Evolutionary conservation across 2,888 invertebrate species (phyloP), one percentile per base, ranked within the genome.

Genomic region (Priocnemis perturbator): DNA sequence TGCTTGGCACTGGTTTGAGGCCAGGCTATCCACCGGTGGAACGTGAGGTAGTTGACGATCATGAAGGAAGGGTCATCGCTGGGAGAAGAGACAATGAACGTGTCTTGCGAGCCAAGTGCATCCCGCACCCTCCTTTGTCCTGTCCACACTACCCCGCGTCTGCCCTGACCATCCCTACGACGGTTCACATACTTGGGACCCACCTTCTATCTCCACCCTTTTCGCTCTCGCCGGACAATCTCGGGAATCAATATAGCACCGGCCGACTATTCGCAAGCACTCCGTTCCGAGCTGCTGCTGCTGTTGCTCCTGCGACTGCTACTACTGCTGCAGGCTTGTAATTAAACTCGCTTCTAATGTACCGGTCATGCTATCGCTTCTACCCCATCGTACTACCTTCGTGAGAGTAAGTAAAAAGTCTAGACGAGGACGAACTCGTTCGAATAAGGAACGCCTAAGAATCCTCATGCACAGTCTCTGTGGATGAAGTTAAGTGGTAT

Each of bases 91-190:
- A 86, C 84, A 85, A 85, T 85, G 81, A 83, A 85, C 85, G 82
- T 85, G 84, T 84, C 82, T 79, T 78, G 85, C 72, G 83, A 85
- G 78, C 82, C 80, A 86, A 86, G 76, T 82, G 80, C 63, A 76
- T 69, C 73, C 60, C 62, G 64, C 71, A 64, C 64, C 56, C 58
- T 62, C 59, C 55, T 64, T 60, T 66, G 57, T 73, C 57, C 48
- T 53, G 11, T 3, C 37, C 37, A 11, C 37, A 37, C 37, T 11
- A 37, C 37, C 37, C 37, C 47, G 69, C 60, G 57, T 64, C 53
- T 50, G 48, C 61, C 26, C 26, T 60, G 44, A 65, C 64, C 59
- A 55, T 69, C 64, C 58, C 58, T 44, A 44, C 58, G 68, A 57
- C 69, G 50, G 60, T 57, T 66, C 69, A 50, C 61, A 66, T 62